These are phyloP conservation scores for Dolichopus griseipennis DNA, from an alignment of 2,888 invertebrate genomes.

Conservation along the genomic window DNA sequence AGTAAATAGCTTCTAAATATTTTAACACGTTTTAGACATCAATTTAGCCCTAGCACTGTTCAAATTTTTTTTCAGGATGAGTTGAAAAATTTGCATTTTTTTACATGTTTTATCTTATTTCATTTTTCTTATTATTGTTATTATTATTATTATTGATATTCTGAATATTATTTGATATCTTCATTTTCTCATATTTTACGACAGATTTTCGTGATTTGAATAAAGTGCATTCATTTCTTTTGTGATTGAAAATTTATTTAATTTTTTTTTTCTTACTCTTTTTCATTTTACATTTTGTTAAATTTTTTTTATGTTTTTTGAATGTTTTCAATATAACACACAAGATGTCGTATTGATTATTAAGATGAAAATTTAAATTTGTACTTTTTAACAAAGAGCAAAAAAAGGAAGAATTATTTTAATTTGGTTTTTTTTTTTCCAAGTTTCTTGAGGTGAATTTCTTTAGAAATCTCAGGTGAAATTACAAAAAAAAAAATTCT, in stretches of 20 bases:
- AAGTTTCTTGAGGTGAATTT: not conserved
- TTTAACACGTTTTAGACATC: no score
- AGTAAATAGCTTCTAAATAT: no score
- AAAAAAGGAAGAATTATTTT: not conserved
- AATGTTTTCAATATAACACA: not conserved
- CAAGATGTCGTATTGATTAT: not conserved
- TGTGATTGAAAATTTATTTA: not conserved
- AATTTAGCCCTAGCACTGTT: no score
- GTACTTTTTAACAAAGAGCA: not conserved
- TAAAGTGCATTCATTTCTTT: constrained; percentile 6
- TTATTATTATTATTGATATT: not conserved
- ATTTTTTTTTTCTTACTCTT: not conserved
- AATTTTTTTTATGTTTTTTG: no score
- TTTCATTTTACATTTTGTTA: not conserved
- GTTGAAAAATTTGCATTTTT: not conserved
- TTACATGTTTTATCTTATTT: no score
- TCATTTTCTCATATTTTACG: constrained; percentile 4
- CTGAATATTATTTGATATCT: constrained; percentile 1
- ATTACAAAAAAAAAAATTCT: not conserved
- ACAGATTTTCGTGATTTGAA: constrained; percentile 6
- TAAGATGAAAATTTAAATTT: not conserved
- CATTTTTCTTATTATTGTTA: no score
- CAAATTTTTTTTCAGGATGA: not conserved
- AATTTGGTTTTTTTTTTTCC: not conserved
- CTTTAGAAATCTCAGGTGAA: not conserved